Conservation (phyloP, 1,140 invertebrate genomes). For the Physella acuta region DNA sequence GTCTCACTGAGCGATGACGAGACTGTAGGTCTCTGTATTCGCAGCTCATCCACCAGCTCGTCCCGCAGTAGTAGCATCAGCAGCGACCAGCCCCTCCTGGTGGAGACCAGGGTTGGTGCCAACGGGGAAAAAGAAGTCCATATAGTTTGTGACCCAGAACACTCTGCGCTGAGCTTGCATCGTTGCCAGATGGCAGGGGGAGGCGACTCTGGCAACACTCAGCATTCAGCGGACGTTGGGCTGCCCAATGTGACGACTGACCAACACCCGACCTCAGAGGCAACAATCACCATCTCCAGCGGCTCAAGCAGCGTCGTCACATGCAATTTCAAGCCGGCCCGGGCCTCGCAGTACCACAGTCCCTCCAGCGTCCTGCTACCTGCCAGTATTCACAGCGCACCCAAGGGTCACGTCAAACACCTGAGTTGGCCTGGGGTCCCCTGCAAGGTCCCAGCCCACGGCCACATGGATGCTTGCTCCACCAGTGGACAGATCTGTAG, state of each 20-base stretch:
- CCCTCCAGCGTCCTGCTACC: too few relatives aligned
- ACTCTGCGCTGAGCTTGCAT: background rate
- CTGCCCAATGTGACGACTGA: background rate
- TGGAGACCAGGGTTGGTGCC: background rate
- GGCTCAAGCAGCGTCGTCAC: slow-evolving; percentile 14
- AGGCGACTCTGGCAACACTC: background rate
- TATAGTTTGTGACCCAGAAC: background rate
- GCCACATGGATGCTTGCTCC: too few relatives aligned
- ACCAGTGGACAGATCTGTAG: too few relatives aligned
- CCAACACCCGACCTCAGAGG: background rate
- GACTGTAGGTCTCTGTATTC: background rate
- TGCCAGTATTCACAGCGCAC: too few relatives aligned
- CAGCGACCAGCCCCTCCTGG: slow-evolving; percentile 12
- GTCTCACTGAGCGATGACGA: background rate
- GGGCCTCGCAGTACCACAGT: too few relatives aligned
- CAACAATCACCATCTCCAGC: slow-evolving; percentile 1
- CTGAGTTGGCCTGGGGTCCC: too few relatives aligned
- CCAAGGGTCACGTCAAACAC: too few relatives aligned
- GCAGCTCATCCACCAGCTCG: background rate
- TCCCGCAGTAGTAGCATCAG: slow-evolving; percentile 13
- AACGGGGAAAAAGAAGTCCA: background rate
- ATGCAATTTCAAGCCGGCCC: background rate
- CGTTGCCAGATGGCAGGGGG: background rate
- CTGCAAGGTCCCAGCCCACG: too few relatives aligned
- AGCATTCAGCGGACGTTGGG: background rate